Conservation (phyloP, 1,140 invertebrate species). For the Oedothorax gibbosus region DNA sequence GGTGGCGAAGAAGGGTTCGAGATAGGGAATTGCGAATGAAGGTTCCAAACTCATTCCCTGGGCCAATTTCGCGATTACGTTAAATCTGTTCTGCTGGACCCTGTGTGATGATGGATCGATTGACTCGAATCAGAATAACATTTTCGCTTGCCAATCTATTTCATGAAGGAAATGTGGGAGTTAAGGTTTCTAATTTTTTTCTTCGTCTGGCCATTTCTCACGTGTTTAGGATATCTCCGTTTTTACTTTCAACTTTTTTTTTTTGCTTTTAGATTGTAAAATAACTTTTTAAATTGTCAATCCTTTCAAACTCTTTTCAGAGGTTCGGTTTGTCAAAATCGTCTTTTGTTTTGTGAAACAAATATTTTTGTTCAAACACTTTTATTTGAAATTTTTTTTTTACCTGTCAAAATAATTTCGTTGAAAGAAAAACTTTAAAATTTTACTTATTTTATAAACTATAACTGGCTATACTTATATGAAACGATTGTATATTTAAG, state of each 20-base stretch:
- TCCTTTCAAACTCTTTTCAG: too few relatives aligned
- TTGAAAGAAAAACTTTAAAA: too few relatives aligned
- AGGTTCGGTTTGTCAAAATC: too few relatives aligned
- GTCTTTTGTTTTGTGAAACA: too few relatives aligned
- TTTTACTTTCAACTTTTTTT: background rate
- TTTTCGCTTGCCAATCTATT: conserved; percentile 47
- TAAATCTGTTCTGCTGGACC: conserved; percentile 52
- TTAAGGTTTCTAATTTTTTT: conserved; percentile 42
- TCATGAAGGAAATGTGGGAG: conserved; percentile 52
- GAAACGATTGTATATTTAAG: too few relatives aligned
- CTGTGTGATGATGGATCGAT: conserved; percentile 57
- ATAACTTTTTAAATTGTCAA: too few relatives aligned
- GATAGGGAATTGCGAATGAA: conserved; percentile 52
- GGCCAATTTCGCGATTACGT: conserved; percentile 60
- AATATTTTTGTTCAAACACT: too few relatives aligned
- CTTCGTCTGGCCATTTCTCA: conserved; percentile 2
- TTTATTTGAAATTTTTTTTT: too few relatives aligned
- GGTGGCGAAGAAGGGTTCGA: conserved; percentile 27
- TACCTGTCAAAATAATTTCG: too few relatives aligned
- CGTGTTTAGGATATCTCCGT: background rate
- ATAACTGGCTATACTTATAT: too few relatives aligned
- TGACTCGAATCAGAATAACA: conserved; percentile 56
- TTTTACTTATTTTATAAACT: too few relatives aligned
- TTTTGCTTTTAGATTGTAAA: too few relatives aligned
- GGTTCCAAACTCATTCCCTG: conserved; percentile 59